Conservation (phyloP, 2,888 invertebrate genomes). For the Caenorhabditis macrosperma region DNA sequence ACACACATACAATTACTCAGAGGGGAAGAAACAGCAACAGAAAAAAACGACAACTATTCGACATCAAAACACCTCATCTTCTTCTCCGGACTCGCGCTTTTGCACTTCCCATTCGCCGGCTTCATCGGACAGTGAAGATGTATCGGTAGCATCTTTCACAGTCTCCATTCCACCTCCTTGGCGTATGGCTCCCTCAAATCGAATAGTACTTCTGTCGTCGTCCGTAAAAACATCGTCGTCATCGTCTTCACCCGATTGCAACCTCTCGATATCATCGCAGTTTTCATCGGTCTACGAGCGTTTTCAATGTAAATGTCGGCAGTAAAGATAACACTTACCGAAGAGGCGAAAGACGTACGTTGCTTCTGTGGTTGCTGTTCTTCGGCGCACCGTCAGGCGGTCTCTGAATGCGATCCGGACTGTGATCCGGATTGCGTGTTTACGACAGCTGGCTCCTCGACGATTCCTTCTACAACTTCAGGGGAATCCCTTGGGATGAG, state of each 20-base stretch:
- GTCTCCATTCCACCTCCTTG: neutral
- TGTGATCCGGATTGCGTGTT: too few relatives aligned
- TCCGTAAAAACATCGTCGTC: neutral
- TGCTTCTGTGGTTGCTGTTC: slow-evolving; percentile 36
- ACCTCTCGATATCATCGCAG: slow-evolving; percentile 31
- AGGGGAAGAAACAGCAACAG: slow-evolving; percentile 27
- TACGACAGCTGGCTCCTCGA: slow-evolving; percentile 28
- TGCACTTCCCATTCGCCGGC: slow-evolving; percentile 47
- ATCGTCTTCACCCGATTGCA: slow-evolving; percentile 14
- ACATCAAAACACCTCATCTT: slow-evolving; percentile 26
- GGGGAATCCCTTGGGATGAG: neutral
- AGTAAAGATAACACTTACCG: slow-evolving; percentile 14
- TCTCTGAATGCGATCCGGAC: too few relatives aligned
- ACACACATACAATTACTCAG: neutral
- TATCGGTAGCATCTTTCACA: neutral
- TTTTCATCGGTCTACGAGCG: slow-evolving; percentile 18
- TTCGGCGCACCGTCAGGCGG: slow-evolving; percentile 52
- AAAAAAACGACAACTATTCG: slow-evolving; percentile 1
- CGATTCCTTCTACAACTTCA: slow-evolving; percentile 7
- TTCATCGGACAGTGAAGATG: slow-evolving; percentile 33
- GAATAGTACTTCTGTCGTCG: slow-evolving; percentile 6
- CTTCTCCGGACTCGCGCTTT: neutral
- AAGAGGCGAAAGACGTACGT: slow-evolving; percentile 35
- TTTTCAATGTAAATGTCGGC: neutral
- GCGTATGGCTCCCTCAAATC: neutral